Base-by-base conservation (phyloP, 2,888 invertebrate species). In the Drosophila cyrtoloma region DNA sequence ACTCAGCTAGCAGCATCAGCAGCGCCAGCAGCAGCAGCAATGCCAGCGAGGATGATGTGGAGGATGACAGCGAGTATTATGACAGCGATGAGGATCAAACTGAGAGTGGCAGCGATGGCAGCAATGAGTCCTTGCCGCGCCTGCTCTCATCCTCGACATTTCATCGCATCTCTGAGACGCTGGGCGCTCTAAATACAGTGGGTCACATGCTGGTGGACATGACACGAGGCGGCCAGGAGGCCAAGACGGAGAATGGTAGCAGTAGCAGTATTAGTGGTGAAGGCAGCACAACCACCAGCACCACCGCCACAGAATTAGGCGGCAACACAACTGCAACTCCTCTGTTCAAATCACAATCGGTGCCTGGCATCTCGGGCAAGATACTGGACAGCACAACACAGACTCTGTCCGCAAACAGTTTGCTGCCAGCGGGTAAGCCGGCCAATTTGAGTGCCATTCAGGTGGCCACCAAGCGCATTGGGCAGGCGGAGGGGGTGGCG, bases 131-230 rank as follows among this genome's bases (percentile, higher is more conserved):
- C 1, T 56, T 94, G 77, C 95, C 95, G 9, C 94, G 95, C 55
- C 87, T 95, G 5, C 92, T 95, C 1, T 95, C 95, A 2, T 94
- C 95, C 33, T 95, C 95, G 7, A 95, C 95, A 9, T 95, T 95
- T 76, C 94, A 95, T 65, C 94, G 94, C 81, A 95, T 95, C 86
- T 95, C 95, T 0, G 95, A 95, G 92, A 95, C 95, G 1, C 91
- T 95, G 42, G 97, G 97, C 39, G 97, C 97, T 5, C 94, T 98
- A 22, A 97, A 97, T 82, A 97, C 97, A 2, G 96, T 98, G 0
- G 97, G 97, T 0, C 96, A 96, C 91, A 97, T 97, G 91, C 94
- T 98, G 79, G 97, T 98, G 0, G 97, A 97, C 87, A 97, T 97
- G 95, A 97, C 96, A 0, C 93, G 96, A 12, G 93, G 93, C 2